Percentiles rank a stretch among this genome's conserved stretches.
Conservation (phyloP, 2,113 vertebrate genomes). For the Vidua chalybeata region DNA sequence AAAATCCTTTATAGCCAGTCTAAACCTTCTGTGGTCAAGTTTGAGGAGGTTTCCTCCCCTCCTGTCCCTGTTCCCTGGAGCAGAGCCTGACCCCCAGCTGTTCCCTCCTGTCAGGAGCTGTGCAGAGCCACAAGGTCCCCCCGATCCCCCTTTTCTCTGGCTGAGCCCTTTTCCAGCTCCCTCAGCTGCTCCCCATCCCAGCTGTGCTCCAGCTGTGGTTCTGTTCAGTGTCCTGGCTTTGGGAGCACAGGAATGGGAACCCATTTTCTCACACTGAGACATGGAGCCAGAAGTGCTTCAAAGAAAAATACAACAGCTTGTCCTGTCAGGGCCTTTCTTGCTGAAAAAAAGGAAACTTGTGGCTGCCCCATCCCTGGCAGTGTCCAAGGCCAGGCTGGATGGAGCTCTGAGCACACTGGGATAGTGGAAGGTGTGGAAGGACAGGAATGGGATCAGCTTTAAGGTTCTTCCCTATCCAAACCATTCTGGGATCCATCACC, state of each 20-base stretch:
- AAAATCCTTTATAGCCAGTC: not conserved
- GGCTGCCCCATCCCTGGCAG: not conserved
- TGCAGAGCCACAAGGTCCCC: not conserved
- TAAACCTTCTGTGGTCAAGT: rapidly evolving
- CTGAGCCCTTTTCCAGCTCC: not conserved
- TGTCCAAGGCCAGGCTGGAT: not conserved
- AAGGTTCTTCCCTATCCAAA: not conserved
- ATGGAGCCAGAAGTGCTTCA: not conserved
- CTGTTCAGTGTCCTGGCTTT: not conserved
- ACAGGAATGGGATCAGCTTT: not conserved
- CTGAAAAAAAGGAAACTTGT: not conserved
- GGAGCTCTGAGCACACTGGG: not conserved
- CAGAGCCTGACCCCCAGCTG: rapidly evolving
- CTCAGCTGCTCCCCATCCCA: not conserved
- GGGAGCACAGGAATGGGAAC: not conserved
- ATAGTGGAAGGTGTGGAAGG: not conserved
- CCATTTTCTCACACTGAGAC: not conserved
- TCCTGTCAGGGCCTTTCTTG: not conserved
- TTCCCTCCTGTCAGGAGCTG: not conserved
- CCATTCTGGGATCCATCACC: not conserved
- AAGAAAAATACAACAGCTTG: rapidly evolving
- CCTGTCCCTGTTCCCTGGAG: not conserved
- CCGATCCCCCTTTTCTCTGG: not conserved
- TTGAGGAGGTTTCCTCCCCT: rapidly evolving
- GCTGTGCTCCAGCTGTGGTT: not conserved